Conservation (phyloP, 2,888 invertebrate species). For the Lumbricus terrestris region DNA sequence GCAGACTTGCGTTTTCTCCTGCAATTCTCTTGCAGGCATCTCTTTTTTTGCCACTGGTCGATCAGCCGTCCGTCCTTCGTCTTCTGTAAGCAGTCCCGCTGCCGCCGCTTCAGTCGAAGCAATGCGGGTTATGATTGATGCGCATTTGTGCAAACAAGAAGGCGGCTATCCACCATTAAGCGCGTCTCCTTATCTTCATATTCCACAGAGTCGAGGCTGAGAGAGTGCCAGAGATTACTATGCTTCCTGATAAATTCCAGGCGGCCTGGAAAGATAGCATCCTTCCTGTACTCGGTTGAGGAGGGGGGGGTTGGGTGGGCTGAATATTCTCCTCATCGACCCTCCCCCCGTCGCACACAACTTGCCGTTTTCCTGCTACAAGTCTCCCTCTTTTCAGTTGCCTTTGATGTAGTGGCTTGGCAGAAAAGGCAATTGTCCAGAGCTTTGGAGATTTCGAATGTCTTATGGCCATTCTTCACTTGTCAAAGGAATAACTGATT, state of each 20-base stretch:
- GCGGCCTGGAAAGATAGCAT: constrained; percentile 3
- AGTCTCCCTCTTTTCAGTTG: background rate
- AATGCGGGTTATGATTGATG: background rate
- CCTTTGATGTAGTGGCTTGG: background rate
- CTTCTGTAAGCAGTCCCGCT: no score
- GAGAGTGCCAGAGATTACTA: background rate
- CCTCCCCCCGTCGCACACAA: background rate
- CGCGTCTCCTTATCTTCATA: background rate
- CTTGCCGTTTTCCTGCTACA: background rate
- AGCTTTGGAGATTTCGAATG: background rate
- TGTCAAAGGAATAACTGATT: background rate
- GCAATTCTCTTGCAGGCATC: background rate
- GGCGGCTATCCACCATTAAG: background rate
- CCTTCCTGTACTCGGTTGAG: background rate
- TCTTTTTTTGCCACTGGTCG: background rate
- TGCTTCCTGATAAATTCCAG: constrained; percentile 3
- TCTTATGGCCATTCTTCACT: background rate
- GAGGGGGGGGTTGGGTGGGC: background rate
- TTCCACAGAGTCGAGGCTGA: background rate
- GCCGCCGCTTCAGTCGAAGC: background rate
- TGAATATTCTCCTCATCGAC: background rate
- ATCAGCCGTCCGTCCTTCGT: background rate
- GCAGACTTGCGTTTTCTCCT: background rate
- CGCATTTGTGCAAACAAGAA: background rate
- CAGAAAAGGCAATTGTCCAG: background rate